Conservation (phyloP, 1,140 invertebrate genomes). For the Conus betulinus region DNA sequence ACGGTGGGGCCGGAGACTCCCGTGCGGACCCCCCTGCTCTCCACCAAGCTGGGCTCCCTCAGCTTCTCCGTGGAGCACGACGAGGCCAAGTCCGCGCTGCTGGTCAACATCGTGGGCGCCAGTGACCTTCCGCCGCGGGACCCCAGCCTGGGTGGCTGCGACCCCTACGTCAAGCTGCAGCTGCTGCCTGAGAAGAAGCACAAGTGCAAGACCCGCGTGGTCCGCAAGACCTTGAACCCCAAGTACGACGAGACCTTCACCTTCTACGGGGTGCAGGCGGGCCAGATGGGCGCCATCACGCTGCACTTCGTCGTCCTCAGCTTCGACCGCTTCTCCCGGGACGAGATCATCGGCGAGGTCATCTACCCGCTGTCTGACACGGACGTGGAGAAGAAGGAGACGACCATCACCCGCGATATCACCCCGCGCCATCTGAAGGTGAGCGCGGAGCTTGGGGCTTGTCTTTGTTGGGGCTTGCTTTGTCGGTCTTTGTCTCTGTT, state of each 20-base stretch:
- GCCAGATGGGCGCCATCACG: slow-evolving; percentile 84
- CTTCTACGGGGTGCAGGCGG: slow-evolving; percentile 84
- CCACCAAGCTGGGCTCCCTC: slow-evolving; percentile 86
- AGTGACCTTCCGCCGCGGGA: slow-evolving; percentile 68
- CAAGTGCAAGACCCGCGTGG: slow-evolving; percentile 90
- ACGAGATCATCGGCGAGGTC: slow-evolving; percentile 90
- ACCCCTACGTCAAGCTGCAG: slow-evolving; percentile 92
- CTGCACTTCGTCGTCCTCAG: slow-evolving; percentile 90
- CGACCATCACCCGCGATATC: slow-evolving; percentile 68
- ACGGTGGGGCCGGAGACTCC: slow-evolving; percentile 70
- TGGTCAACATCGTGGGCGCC: slow-evolving; percentile 90
- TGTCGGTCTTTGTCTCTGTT: too few relatives aligned
- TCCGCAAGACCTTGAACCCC: slow-evolving; percentile 89
- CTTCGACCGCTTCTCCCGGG: slow-evolving; percentile 92
- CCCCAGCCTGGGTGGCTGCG: slow-evolving; percentile 83
- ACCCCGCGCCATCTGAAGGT: slow-evolving; percentile 72
- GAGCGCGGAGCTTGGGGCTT: background rate
- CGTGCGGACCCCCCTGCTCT: slow-evolving; percentile 52
- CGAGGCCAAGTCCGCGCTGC: slow-evolving; percentile 90
- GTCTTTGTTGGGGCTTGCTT: too few relatives aligned
- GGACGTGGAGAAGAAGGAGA: slow-evolving; percentile 66
- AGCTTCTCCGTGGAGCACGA: slow-evolving; percentile 86
- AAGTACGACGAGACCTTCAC: slow-evolving; percentile 92
- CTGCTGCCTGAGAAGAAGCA: slow-evolving; percentile 90
- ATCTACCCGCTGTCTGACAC: slow-evolving; percentile 78